Conservation (phyloP, 2,113 vertebrate species). For the Lepisosteus oculatus region DNA sequence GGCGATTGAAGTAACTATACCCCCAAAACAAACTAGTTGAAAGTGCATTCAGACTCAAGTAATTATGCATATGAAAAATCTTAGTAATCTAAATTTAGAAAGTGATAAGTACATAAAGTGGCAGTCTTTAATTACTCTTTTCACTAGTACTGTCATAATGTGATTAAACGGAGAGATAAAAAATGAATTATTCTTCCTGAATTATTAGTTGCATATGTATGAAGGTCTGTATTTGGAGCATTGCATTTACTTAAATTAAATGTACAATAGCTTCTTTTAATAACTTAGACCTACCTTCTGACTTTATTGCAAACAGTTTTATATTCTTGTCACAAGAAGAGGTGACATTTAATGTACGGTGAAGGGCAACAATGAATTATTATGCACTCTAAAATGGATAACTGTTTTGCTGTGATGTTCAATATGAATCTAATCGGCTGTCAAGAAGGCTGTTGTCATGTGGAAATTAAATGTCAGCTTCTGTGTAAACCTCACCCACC, state of each 20-base stretch:
- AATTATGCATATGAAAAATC: conserved; percentile 8
- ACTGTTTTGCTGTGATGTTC: conserved; percentile 46
- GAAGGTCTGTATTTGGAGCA: neutral
- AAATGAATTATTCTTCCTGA: conserved; percentile 1
- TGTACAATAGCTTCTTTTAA: conserved; percentile 25
- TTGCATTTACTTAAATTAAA: conserved; percentile 19
- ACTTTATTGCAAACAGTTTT: conserved; percentile 34
- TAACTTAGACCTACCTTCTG: conserved; percentile 29
- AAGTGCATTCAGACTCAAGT: conserved; percentile 14
- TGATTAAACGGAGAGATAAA: conserved; percentile 10
- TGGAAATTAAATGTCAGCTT: conserved; percentile 42
- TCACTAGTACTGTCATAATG: conserved; percentile 2
- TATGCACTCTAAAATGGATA: conserved; percentile 44
- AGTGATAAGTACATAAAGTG: neutral
- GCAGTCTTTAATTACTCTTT: neutral
- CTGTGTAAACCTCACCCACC: conserved; percentile 15
- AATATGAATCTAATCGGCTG: conserved; percentile 45
- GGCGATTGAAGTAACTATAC: neutral
- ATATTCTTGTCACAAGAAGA: conserved; percentile 45
- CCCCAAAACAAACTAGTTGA: conserved; percentile 11
- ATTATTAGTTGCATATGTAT: neutral
- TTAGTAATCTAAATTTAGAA: conserved; percentile 10
- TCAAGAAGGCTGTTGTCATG: conserved; percentile 36
- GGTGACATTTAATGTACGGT: conserved; percentile 44
- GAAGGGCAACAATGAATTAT: conserved; percentile 53